Base-by-base conservation (phyloP, 2,113 vertebrate genomes). In the Arvicanthis niloticus region DNA sequence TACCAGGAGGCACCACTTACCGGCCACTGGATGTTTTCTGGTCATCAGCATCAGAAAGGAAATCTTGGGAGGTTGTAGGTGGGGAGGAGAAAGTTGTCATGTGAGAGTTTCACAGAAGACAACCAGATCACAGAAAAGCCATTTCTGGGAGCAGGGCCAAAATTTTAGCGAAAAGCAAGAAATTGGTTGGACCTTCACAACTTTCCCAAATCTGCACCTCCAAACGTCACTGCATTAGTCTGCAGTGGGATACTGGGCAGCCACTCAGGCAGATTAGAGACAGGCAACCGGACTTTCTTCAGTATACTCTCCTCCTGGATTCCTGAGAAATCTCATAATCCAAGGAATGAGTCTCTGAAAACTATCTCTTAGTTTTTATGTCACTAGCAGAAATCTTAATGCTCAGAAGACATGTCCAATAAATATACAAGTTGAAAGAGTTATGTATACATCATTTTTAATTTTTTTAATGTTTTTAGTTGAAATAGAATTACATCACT, bases 161-260 rank as follows among this genome's bases (percentile, higher is more conserved):
- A 70, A 42, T 53, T 37, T 42, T 4, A 31, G 45, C 3, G 22
- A 19, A 34, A 92, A 31, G 17, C 48, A 26, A 17, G 42, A 48
- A 22, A 5, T 40, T 12, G 0, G 51, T 22, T 21, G 15, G 42
- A 0, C 0, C 0, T 1, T 48, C 21, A 0, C 53, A n/a, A 11
- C 37, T 75, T 42, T 17, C 51, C 21, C 17, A 19, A 6, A 51
- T 12, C 0, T 37, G 8, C 73, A 2, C 4, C 53, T 48, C 85
- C 62, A 3, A 0, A 37, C 37, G 29, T 19, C 1, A 4, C 5
- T 21, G 56, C n/a, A 65, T 85, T 58, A 58, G 26, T 85, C 51
- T 26, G 8, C 72, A 10, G 15, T 37, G 45, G 77, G 42, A 72
- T 60, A 51, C 34, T 29, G 56, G 65, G 21, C 13, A 31, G 1